These are phyloP conservation scores for Meriones unguiculatus DNA, from an alignment of 2,113 vertebrate genomes.

Conservation along the genomic window DNA sequence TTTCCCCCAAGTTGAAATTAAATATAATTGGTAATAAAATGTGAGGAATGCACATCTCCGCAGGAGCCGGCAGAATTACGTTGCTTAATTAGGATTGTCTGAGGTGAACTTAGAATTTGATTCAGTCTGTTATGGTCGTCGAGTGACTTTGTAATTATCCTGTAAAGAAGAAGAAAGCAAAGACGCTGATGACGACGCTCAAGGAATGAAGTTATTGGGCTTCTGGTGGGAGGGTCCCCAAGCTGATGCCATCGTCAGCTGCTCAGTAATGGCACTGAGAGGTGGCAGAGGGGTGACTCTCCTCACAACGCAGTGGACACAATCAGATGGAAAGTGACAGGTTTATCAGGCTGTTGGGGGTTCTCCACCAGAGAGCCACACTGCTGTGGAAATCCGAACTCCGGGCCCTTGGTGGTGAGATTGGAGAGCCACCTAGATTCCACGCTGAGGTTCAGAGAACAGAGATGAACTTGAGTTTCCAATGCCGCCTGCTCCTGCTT, in stretches of 20 bases:
- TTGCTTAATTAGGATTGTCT: conserved; percentile 70
- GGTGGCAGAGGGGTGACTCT: neutral
- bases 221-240: neutral
- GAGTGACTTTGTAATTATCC: conserved; percentile 61
- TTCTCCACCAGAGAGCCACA: too few species aligned
- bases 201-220: neutral
- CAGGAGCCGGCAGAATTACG: conserved; percentile 48
- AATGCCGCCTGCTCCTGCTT: neutral
- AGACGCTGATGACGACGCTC: neutral
- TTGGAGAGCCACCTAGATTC: neutral
- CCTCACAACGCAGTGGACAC: neutral
- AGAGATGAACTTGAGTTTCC: neutral
- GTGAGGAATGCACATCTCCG: conserved; percentile 33
- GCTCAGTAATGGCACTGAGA: neutral
- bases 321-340: accelerated
- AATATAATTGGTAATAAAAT: conserved; percentile 74
- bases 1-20: conserved; percentile 67
- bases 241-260: neutral
- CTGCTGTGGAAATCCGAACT: neutral
- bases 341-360: neutral
- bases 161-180: neutral
- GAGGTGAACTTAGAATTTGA: conserved; percentile 66
- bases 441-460: neutral
- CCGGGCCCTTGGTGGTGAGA: neutral
- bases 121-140: conserved; percentile 25